Evolutionary conservation across 2,113 vertebrate genomes (phyloP).

Genomic region (Scytalopus superciliaris): DNA sequence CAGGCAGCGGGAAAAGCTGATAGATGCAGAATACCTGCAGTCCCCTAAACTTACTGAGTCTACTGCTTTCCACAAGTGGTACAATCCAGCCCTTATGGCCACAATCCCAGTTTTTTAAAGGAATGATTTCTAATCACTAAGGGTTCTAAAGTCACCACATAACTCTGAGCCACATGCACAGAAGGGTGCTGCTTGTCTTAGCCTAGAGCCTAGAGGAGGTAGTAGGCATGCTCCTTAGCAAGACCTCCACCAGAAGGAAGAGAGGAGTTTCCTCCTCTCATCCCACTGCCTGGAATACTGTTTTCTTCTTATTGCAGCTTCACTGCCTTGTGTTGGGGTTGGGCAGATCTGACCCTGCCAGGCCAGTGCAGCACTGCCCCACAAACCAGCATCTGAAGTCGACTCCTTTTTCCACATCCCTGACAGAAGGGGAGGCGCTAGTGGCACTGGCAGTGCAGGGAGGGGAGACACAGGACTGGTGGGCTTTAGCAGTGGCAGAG

Average conservation of each 20-base stretch:
- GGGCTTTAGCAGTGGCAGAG: not conserved
- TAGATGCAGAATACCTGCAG: not conserved
- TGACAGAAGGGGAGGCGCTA: not conserved
- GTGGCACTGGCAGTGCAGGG: accelerated
- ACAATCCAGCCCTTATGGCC: not conserved
- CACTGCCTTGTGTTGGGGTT: accelerated
- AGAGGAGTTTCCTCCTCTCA: not conserved
- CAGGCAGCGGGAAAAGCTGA: not conserved
- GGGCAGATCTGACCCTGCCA: not conserved
- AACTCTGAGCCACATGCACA: not conserved
- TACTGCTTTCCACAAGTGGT: accelerated
- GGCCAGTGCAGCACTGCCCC: not conserved
- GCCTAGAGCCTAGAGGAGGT: not conserved
- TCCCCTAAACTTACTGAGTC: not conserved
- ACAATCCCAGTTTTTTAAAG: not conserved
- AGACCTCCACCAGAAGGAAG: not conserved
- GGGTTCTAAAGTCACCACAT: not conserved
- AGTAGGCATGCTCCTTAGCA: not conserved
- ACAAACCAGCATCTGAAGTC: not conserved
- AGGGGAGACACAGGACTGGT: not conserved
- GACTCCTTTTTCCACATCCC: not conserved
- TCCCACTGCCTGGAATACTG: too few species aligned
- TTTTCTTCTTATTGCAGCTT: not conserved
- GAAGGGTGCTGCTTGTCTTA: not conserved
- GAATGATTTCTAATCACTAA: not conserved